Base-by-base conservation (phyloP, 2,113 vertebrate genomes). In the Trochalopteron elliotii region DNA sequence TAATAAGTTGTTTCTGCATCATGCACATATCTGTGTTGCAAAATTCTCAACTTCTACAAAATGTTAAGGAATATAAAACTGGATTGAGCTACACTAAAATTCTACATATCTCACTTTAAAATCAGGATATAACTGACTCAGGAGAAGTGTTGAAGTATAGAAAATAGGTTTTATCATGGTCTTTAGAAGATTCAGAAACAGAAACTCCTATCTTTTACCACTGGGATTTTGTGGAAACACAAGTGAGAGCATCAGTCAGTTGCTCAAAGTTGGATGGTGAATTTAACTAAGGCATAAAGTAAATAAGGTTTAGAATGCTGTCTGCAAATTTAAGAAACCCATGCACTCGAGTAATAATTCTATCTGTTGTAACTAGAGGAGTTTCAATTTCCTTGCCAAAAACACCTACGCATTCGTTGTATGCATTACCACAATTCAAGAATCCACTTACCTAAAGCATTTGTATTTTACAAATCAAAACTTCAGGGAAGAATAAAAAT, bases 311-410 rank as follows among this genome's bases (percentile, higher is more conserved):
- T 75, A 39, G n/a, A 68, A 64, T 65, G 53, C n/a, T 77, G n/a
- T n/a, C 76, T 61, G n/a, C 14, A 69, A 44, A 12, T 60, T 83
- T 76, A 59, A 86, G 50, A 60, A 72, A 64, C 11, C 25, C 17
- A 27, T 37, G 21, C 1, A 0, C 24, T 64, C 39, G 31, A 63
- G 28, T 6, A 45, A 22, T 42, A 45, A n/a, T 78, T 82, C 67
- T 35, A 47, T 11, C 27, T 81, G 3, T 14, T 52, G 2, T 39
- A 78, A 39, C 16, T 47, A 55, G 10, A 39, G 5, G 7, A 93
- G 18, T 25, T 74, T 84, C 31, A 81, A 14, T 70, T 77, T 89
- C 76, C 47, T 93, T 85, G 52, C 33, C 37, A 70, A 69, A 89
- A 88, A 37, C 74, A 50, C 14, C 35, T 47, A 42, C 0, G 0